phyloP scores from a whole-genome alignment of 30 jellyfish, hydroid and myxozoan species.

The Calvadosia cruxmelitensis region DNA sequence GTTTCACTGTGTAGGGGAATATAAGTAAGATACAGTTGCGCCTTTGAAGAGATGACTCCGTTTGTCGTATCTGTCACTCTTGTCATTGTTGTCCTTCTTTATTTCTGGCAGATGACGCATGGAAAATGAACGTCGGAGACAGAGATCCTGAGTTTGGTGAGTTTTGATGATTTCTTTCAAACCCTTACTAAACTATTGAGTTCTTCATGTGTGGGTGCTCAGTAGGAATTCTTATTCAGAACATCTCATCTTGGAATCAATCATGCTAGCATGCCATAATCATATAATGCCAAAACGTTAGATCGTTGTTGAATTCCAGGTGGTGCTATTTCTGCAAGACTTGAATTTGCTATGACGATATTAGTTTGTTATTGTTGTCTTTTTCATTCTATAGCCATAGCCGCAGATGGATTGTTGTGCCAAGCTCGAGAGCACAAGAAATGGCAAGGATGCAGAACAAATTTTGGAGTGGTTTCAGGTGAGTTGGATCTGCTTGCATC shows the following conservation, averaged over 20 bases:
- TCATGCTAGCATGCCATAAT: too few species aligned
- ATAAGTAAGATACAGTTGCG: too few species aligned
- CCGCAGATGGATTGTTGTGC: constrained; percentile 77
- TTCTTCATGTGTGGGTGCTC: too few species aligned
- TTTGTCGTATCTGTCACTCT: too few species aligned
- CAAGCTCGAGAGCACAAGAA: constrained; percentile 83
- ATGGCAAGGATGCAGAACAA: constrained; percentile 96
- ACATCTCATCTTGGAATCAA: too few species aligned
- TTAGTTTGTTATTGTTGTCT: not conserved
- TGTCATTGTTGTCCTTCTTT: not conserved
- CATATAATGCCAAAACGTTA: not conserved
- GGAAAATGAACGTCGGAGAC: constrained; percentile 80
- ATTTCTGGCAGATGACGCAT: constrained; percentile 10
- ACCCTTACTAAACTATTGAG: not conserved
- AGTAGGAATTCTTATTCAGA: too few species aligned
- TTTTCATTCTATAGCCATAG: constrained; percentile 48
- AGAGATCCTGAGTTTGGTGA: constrained; percentile 89
- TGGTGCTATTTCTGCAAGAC: not conserved
- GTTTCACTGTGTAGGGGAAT: too few species aligned
- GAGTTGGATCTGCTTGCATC: too few species aligned
- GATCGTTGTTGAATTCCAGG: too few species aligned
- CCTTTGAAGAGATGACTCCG: too few species aligned
- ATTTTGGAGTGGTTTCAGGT: constrained; percentile 78
- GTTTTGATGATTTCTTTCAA: not conserved
- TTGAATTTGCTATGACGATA: not conserved